Evolutionary conservation across 2,888 invertebrate species (phyloP).

Genomic region (Orthosia gracilis): DNA sequence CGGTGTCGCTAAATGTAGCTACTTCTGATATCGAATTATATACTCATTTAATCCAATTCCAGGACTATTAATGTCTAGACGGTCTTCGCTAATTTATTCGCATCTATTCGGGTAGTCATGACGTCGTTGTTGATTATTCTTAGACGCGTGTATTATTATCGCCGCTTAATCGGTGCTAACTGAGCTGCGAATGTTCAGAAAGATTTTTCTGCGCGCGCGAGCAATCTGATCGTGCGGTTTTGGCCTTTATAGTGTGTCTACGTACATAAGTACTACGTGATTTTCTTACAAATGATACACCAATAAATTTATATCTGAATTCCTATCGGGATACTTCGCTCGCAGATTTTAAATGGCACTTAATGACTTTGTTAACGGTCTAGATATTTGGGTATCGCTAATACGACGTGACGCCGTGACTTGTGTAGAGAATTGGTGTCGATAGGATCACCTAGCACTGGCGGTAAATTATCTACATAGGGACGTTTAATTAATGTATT

Average conservation of each 20-base stretch:
- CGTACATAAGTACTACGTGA: slow-evolving; percentile 54
- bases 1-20: slow-evolving; percentile 32
- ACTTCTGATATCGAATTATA: slow-evolving; percentile 53
- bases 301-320: slow-evolving; percentile 51
- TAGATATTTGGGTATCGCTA: slow-evolving; percentile 32
- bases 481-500: neutral
- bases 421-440: slow-evolving; percentile 1
- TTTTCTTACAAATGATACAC: slow-evolving; percentile 55
- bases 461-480: neutral
- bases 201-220: slow-evolving; percentile 45
- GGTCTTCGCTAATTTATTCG: slow-evolving; percentile 66
- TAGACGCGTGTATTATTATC: slow-evolving; percentile 43
- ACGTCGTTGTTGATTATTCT: slow-evolving; percentile 65
- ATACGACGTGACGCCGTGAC: slow-evolving; percentile 7
- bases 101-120: slow-evolving; percentile 60
- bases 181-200: slow-evolving; percentile 48
- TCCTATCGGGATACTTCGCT: slow-evolving; percentile 21
- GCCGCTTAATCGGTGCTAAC: slow-evolving; percentile 44
- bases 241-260: slow-evolving; percentile 46
- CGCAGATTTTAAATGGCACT: slow-evolving; percentile 56
- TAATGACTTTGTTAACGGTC: slow-evolving; percentile 45
- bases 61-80: slow-evolving; percentile 72
- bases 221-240: slow-evolving; percentile 53
- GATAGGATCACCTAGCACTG: neutral
- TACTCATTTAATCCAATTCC: slow-evolving; percentile 60